phyloP scores from a whole-genome alignment of 1,140 invertebrate species.

The Melanaphis sacchari region DNA sequence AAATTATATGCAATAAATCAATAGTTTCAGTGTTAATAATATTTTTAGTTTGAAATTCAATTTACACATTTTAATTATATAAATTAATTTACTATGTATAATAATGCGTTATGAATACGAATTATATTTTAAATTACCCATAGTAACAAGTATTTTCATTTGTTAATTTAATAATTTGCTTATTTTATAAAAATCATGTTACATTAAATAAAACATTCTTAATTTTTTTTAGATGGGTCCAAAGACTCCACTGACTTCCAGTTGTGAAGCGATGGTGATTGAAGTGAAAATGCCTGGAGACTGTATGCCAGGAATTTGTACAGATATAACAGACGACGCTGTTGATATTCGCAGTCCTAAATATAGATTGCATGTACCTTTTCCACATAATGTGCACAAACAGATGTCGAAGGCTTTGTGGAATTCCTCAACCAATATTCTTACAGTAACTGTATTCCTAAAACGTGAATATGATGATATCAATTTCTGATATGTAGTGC shows the following conservation, averaged over 20 bases:
- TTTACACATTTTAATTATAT: neutral
- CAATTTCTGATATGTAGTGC: slow-evolving; percentile 59
- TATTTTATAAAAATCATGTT: neutral
- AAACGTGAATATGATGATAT: slow-evolving; percentile 60
- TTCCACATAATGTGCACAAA: slow-evolving; percentile 81
- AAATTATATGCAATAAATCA: neutral
- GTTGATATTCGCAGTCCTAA: slow-evolving; percentile 72
- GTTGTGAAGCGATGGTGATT: slow-evolving; percentile 85
- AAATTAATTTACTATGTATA: no score
- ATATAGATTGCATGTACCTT: slow-evolving; percentile 75
- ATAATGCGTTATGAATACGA: no score
- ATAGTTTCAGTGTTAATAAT: neutral
- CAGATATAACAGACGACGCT: slow-evolving; percentile 74
- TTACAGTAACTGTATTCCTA: slow-evolving; percentile 63
- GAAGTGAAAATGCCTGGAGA: slow-evolving; percentile 78
- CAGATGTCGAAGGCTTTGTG: slow-evolving; percentile 81
- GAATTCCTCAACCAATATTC: slow-evolving; percentile 71
- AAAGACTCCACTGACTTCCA: slow-evolving; percentile 80
- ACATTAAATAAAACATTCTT: neutral
- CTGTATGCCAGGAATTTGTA: slow-evolving; percentile 70
- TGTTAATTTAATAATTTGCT: neutral
- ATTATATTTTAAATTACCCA: no score
- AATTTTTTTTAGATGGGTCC: slow-evolving; percentile 73
- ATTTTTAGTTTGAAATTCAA: neutral
- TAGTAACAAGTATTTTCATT: neutral